phyloP scores from a whole-genome alignment of 2,888 invertebrate genomes.

The Ypsolopha scabrella region DNA sequence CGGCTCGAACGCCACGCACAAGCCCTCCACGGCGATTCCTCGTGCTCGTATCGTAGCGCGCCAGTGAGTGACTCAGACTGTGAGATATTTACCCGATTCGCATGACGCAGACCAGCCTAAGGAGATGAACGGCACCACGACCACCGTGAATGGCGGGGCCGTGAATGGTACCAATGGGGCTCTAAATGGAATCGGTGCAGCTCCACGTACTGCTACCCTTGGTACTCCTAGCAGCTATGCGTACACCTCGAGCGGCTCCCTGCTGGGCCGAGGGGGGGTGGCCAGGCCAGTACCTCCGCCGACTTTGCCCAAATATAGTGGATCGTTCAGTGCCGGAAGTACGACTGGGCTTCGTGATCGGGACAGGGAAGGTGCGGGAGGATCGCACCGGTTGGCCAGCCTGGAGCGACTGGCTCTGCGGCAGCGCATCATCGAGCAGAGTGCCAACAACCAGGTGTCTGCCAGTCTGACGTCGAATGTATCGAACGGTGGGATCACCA shows the following conservation, averaged over 20 bases:
- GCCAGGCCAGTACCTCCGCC: slow-evolving; percentile 82
- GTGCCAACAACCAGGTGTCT: slow-evolving; percentile 61
- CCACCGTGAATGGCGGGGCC: slow-evolving; percentile 63
- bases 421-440: slow-evolving; percentile 83
- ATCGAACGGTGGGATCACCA: slow-evolving; percentile 50
- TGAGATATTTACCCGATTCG: slow-evolving; percentile 25
- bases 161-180: slow-evolving; percentile 59
- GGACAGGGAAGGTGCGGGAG: slow-evolving; percentile 76
- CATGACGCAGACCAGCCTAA: slow-evolving; percentile 47
- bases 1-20: slow-evolving; percentile 51
- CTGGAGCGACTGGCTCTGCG: slow-evolving; percentile 85
- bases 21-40: slow-evolving; percentile 33
- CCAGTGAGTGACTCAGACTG: slow-evolving; percentile 55
- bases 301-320: slow-evolving; percentile 83
- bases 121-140: slow-evolving; percentile 69
- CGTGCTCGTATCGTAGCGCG: slow-evolving; percentile 41
- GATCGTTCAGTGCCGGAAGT: slow-evolving; percentile 80
- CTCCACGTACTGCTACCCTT: slow-evolving; percentile 60
- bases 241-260: slow-evolving; percentile 73
- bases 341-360: slow-evolving; percentile 73
- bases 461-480: slow-evolving; percentile 26
- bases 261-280: slow-evolving; percentile 72
- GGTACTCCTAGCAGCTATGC: slow-evolving; percentile 73
- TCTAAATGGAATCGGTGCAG: slow-evolving; percentile 55
- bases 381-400: slow-evolving; percentile 84